A percentile compares a stretch with the other conserved stretches of the same genome.
Conservation (phyloP, 2,888 invertebrate species). For the Hofmannophila pseudospretella region DNA sequence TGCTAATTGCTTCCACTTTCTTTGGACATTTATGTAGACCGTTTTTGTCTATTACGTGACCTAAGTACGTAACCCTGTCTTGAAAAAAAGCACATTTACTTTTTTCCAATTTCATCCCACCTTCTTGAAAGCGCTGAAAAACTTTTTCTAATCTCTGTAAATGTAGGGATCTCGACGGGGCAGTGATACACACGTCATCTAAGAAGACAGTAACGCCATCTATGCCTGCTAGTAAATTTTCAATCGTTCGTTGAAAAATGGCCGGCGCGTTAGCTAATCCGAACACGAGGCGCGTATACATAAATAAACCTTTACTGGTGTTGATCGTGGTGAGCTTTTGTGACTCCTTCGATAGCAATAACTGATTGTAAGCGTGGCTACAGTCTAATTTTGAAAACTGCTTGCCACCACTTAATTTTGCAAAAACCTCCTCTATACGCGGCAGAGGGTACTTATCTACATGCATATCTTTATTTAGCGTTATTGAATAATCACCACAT, state of each 20-base stretch:
- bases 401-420: conserved; percentile 2
- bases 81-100: no score
- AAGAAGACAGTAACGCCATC: conserved; percentile 3
- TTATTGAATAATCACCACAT: conserved; percentile 21
- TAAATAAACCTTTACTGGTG: conserved; percentile 3
- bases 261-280: conserved; percentile 4
- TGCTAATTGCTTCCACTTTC: conserved; percentile 3
- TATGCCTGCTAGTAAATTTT: conserved; percentile 3
- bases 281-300: conserved; percentile 3
- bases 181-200: conserved; percentile 10
- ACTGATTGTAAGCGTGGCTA: conserved; percentile 5
- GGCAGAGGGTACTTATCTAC: not conserved
- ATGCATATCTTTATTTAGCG: conserved; percentile 13
- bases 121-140: conserved; percentile 5
- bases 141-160: conserved; percentile 4
- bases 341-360: not conserved
- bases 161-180: conserved; percentile 3
- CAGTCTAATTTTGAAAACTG: conserved; percentile 5
- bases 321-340: conserved; percentile 5
- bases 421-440: no score
- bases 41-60: conserved; percentile 3
- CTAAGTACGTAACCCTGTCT: conserved; percentile 6
- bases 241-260: conserved; percentile 5
- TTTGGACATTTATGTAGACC: not conserved
- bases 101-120: conserved; percentile 3